These are phyloP conservation scores for Vandiemenella viatica DNA, from an alignment of 2,888 invertebrate genomes.

Conservation along the genomic window DNA sequence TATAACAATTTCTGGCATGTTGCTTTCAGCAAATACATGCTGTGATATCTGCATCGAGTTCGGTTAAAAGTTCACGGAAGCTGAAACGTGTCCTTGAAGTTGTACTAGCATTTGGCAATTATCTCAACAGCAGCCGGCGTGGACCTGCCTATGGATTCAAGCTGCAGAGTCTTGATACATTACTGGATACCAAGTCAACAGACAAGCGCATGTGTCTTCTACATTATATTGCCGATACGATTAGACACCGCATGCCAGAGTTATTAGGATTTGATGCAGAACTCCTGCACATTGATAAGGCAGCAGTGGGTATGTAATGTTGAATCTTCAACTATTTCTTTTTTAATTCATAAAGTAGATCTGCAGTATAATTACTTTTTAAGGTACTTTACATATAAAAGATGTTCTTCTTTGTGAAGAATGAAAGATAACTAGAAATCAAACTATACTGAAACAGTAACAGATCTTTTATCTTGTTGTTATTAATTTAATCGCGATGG, in stretches of 20 bases:
- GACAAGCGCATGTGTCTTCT: conserved; percentile 86
- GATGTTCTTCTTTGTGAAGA: no score
- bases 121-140: conserved; percentile 91
- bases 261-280: conserved; percentile 83
- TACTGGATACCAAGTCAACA: conserved; percentile 90
- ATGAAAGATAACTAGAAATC: no score
- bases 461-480: no score
- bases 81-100: conserved; percentile 79
- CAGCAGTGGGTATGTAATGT: conserved; percentile 60
- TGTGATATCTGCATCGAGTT: conserved; percentile 85
- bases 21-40: conserved; percentile 75
- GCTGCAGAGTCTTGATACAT: conserved; percentile 82
- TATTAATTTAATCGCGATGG: no score
- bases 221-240: conserved; percentile 88
- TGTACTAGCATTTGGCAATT: conserved; percentile 95
- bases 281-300: conserved; percentile 88
- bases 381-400: no score
- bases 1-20: no score
- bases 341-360: not conserved
- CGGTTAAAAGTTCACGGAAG: conserved; percentile 83
- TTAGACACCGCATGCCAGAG: conserved; percentile 79
- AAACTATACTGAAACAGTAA: no score
- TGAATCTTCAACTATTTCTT: not conserved
- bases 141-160: conserved; percentile 98
- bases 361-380: no score